Evolutionary conservation across 2,113 vertebrate genomes (phyloP).

Genomic region (Epinephelus moara): DNA sequence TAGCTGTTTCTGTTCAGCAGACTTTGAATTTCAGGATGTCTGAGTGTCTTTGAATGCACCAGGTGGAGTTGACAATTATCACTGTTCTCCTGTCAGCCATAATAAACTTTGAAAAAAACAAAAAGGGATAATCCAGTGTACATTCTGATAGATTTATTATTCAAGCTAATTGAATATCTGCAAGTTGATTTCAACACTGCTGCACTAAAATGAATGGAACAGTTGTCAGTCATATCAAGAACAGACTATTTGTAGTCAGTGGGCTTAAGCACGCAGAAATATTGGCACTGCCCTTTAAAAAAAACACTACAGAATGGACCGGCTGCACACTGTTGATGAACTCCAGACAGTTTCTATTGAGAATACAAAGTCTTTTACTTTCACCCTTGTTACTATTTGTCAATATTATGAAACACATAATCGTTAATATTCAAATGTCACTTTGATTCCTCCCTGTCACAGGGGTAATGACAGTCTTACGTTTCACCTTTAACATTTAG

Average conservation of each 20-base stretch:
- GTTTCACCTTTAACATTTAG: constrained; percentile 19
- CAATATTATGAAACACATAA: neutral
- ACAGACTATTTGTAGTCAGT: neutral
- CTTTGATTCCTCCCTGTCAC: neutral
- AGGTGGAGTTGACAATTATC: neutral
- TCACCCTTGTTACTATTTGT: neutral
- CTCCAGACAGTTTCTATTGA: neutral
- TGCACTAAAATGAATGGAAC: neutral
- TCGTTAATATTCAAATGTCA: neutral
- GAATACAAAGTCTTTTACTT: neutral
- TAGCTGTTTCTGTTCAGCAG: neutral
- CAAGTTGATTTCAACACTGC: neutral
- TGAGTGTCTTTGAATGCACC: neutral
- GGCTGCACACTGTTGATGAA: neutral
- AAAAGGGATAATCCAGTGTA: neutral
- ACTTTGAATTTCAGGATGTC: neutral
- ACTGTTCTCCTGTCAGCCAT: neutral
- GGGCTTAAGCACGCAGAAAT: constrained; percentile 10
- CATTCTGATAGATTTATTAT: neutral
- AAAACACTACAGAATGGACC: neutral
- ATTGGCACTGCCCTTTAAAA: constrained; percentile 17
- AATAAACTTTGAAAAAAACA: neutral
- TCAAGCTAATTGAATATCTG: neutral
- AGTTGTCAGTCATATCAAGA: neutral
- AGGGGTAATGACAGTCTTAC: neutral